Percentiles rank a stretch among this genome's conserved stretches.
Evolutionary conservation across 2,113 vertebrate genomes (phyloP).

Genomic region (Neotragus pygmaeus): DNA sequence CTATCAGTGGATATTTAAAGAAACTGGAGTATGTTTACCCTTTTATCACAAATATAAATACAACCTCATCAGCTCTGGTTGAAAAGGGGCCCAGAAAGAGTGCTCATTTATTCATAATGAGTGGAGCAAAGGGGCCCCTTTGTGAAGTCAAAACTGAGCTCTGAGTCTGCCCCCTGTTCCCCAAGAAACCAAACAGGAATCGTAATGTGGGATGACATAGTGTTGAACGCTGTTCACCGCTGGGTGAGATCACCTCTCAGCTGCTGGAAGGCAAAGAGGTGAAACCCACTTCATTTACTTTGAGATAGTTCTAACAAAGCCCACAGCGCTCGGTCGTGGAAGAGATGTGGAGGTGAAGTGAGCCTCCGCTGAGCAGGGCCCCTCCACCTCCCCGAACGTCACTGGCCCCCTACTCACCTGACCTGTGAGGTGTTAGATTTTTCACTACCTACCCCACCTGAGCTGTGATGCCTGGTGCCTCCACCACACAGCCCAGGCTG

Average conservation of each 20-base stretch:
- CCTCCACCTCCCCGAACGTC: rapidly evolving
- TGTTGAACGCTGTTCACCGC: background rate
- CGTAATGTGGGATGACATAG: background rate
- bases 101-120: background rate
- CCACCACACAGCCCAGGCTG: rapidly evolving
- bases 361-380: rapidly evolving
- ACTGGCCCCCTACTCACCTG: background rate
- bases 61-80: background rate
- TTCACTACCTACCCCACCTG: background rate
- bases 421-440: background rate
- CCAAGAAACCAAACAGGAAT: conserved; percentile 27
- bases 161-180: background rate
- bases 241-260: conserved; percentile 7
- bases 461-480: background rate
- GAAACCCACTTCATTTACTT: background rate
- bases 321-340: background rate
- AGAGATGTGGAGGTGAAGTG: background rate
- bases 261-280: background rate
- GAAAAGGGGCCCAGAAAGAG: background rate
- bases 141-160: conserved; percentile 1
- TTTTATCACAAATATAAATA: conserved; percentile 20
- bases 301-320: conserved; percentile 10
- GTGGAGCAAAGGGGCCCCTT: background rate
- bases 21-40: background rate
- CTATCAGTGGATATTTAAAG: background rate